These are phyloP conservation scores for Melanotaenia trifasciata DNA, from an alignment of 2,797 vertebrate genomes.

Conservation along the genomic window DNA sequence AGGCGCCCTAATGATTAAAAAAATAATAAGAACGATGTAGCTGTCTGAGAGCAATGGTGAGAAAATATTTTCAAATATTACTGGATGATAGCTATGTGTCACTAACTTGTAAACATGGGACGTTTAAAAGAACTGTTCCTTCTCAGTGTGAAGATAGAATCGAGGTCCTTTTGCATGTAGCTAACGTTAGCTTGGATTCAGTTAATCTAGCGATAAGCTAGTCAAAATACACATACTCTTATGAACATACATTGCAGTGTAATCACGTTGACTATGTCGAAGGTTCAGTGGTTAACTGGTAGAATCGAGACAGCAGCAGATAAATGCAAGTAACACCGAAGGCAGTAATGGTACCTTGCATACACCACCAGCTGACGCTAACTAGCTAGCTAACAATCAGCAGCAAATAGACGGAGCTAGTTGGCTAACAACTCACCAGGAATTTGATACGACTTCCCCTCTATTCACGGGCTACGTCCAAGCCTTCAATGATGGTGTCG, in stretches of 20 bases:
- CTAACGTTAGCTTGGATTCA: conserved; percentile 62
- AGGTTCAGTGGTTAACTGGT: not conserved
- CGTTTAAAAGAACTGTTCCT: conserved; percentile 61
- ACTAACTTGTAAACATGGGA: conserved; percentile 73
- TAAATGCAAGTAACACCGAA: conserved; percentile 30
- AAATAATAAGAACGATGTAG: not conserved
- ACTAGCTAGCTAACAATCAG: conserved; percentile 72
- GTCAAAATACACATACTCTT: conserved; percentile 23
- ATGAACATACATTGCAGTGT: conserved; percentile 39
- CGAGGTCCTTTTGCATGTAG: conserved; percentile 51
- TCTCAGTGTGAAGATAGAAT: conserved; percentile 62
- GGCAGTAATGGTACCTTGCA: conserved; percentile 65
- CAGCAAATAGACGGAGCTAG: conserved; percentile 77
- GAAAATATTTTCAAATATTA: not conserved
- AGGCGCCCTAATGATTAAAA: not conserved
- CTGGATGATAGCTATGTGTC: conserved; percentile 4
- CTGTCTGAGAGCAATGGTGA: not conserved
- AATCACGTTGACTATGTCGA: conserved; percentile 46
- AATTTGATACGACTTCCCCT: conserved; percentile 86
- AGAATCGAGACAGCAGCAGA: not conserved
- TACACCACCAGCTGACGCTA: conserved; percentile 75
- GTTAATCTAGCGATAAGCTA: conserved; percentile 48
- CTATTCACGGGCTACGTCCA: conserved; percentile 81
- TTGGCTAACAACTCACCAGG: conserved; percentile 86
- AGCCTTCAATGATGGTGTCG: conserved; percentile 74